phyloP scores from a whole-genome alignment of 2,888 invertebrate genomes.

The Auanema freiburgensis region DNA sequence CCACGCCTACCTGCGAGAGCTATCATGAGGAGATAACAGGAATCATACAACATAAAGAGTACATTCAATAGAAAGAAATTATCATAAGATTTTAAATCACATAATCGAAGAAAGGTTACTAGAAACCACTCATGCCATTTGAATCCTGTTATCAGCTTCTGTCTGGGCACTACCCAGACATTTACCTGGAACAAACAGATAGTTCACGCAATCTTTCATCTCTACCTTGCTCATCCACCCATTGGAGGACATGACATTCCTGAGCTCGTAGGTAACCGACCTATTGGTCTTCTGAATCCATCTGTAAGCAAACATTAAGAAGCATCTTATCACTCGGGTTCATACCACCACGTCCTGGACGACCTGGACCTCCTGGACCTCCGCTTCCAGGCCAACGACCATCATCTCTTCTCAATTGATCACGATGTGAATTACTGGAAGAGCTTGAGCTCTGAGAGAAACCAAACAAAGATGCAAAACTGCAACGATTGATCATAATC shows the following conservation, averaged over 20 bases:
- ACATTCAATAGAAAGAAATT: too few species aligned
- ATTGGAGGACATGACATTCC: conserved; percentile 24
- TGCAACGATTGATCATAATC: conserved; percentile 4
- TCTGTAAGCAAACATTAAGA: background rate
- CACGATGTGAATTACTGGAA: conserved; percentile 10
- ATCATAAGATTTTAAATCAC: too few species aligned
- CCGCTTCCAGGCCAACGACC: conserved; percentile 24
- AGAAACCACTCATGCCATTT: too few species aligned
- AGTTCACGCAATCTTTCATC: too few species aligned
- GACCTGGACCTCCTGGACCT: conserved; percentile 23
- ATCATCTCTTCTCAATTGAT: conserved; percentile 20
- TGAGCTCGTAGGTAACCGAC: conserved; percentile 11
- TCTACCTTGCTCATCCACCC: conserved; percentile 22
- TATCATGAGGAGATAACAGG: too few species aligned
- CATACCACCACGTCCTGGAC: background rate
- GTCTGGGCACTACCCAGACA: conserved; percentile 25
- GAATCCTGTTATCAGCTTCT: background rate
- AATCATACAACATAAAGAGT: too few species aligned
- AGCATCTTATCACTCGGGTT: too few species aligned
- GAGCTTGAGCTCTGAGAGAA: too few species aligned
- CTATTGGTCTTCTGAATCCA: conserved; percentile 17
- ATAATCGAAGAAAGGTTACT: too few species aligned
- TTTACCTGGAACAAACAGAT: conserved; percentile 13
- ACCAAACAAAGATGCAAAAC: conserved; percentile 17
- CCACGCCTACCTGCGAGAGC: too few species aligned